A percentile compares a stretch with the other conserved stretches of the same genome.
Evolutionary conservation across 2,888 invertebrate species (phyloP).

Genomic region (Calephelis perditalis): DNA sequence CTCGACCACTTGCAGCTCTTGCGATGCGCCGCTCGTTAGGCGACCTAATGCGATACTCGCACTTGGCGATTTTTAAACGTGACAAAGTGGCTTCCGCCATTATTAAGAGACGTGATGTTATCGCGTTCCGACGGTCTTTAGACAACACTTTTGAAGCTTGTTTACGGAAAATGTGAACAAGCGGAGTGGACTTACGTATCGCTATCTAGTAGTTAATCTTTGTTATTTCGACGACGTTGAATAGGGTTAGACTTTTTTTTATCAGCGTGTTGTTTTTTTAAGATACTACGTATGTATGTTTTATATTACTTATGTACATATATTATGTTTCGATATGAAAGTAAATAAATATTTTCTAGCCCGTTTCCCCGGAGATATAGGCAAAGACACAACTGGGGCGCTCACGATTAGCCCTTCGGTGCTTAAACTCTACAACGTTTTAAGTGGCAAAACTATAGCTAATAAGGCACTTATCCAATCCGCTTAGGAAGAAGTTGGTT

Average conservation of each 20-base stretch:
- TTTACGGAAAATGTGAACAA: constrained; percentile 10
- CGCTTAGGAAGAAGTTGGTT: too few species aligned
- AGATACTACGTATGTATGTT: neutral
- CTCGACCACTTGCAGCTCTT: constrained; percentile 25
- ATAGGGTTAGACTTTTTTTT: too few species aligned
- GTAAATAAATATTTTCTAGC: too few species aligned
- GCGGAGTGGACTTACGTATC: neutral
- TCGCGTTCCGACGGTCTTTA: constrained; percentile 6
- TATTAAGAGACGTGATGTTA: constrained; percentile 11
- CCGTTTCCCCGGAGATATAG: neutral
- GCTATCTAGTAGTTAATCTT: too few species aligned
- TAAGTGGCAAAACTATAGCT: too few species aligned
- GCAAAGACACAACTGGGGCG: too few species aligned
- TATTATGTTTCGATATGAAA: too few species aligned
- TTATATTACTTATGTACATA: too few species aligned
- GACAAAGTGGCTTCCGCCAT: constrained; percentile 23
- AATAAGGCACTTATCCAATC: too few species aligned
- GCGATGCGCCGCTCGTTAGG: constrained; percentile 28
- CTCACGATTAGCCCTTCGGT: too few species aligned
- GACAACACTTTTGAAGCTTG: constrained; percentile 9
- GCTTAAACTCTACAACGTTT: too few species aligned
- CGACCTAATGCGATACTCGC: constrained; percentile 26
- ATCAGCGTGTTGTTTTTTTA: neutral
- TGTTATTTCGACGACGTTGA: too few species aligned
- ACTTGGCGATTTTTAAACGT: constrained; percentile 24